Evolutionary conservation across 2,888 invertebrate species (phyloP).

Genomic region (Dynastes grantii): DNA sequence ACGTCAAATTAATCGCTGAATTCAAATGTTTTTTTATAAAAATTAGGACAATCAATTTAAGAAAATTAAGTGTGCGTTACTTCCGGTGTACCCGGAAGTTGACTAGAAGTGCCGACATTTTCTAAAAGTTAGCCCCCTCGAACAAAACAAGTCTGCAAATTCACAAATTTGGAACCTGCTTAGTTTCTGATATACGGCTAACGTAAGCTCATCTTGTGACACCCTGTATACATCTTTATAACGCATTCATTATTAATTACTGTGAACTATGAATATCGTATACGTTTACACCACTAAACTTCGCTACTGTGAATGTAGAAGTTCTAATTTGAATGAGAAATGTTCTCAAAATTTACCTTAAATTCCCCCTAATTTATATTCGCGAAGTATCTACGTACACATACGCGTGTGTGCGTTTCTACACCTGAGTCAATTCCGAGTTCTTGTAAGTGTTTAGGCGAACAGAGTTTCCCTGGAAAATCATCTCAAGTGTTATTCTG

Average conservation of each 20-base stretch:
- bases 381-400: conserved; percentile 4
- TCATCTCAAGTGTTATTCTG: background rate
- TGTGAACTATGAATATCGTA: background rate
- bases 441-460: background rate
- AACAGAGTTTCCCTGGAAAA: background rate
- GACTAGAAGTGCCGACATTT: too few relatives aligned
- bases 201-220: too few relatives aligned
- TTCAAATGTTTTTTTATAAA: too few relatives aligned
- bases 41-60: too few relatives aligned
- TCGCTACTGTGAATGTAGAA: background rate
- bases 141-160: too few relatives aligned
- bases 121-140: too few relatives aligned
- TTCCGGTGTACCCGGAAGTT: too few relatives aligned
- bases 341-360: conserved; percentile 24
- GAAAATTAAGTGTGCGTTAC: too few relatives aligned
- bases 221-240: background rate
- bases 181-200: too few relatives aligned
- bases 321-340: conserved; percentile 33
- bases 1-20: too few relatives aligned
- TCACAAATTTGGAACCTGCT: too few relatives aligned
- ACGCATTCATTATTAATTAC: conserved; percentile 20
- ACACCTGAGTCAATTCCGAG: background rate
- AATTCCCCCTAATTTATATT: conserved; percentile 21
- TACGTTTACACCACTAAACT: conserved; percentile 11
- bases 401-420: background rate